These are phyloP conservation scores for Armadillidium nasatum DNA, from an alignment of 1,140 invertebrate species.

Conservation along the genomic window DNA sequence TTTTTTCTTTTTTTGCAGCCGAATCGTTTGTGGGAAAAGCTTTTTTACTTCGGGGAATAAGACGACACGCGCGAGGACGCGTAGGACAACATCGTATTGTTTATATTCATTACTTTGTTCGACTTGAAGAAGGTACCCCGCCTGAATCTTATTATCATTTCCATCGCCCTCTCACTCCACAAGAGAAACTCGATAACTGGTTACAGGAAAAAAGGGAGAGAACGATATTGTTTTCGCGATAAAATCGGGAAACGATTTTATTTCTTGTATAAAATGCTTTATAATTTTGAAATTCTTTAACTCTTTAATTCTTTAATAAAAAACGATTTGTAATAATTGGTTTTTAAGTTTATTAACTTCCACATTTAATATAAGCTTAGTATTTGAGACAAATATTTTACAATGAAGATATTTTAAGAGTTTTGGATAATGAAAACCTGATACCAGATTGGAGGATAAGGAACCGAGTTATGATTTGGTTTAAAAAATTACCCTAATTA, in stretches of 20 bases:
- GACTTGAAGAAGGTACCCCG: slow-evolving; percentile 84
- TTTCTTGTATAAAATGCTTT: too few species aligned
- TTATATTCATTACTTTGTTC: slow-evolving; percentile 81
- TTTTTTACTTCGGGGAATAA: slow-evolving; percentile 68
- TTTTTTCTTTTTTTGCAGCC: slow-evolving; percentile 58
- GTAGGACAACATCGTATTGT: slow-evolving; percentile 69
- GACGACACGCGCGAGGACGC: slow-evolving; percentile 70
- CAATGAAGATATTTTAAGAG: too few species aligned
- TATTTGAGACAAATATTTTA: too few species aligned
- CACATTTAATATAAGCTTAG: too few species aligned
- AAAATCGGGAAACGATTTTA: not conserved
- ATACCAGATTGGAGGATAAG: too few species aligned
- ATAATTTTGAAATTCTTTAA: too few species aligned
- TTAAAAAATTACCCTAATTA: too few species aligned
- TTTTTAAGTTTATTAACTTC: too few species aligned
- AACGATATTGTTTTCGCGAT: slow-evolving; percentile 38
- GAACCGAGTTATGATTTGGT: too few species aligned
- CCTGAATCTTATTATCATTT: slow-evolving; percentile 72
- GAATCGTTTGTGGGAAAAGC: slow-evolving; percentile 79
- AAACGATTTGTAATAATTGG: too few species aligned
- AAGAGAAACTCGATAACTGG: slow-evolving; percentile 69
- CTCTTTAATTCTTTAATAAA: too few species aligned
- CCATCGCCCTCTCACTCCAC: slow-evolving; percentile 57
- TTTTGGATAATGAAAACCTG: too few species aligned
- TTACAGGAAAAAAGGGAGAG: slow-evolving; percentile 53